Conservation (phyloP, 2,797 vertebrate species). For the Microhierax caerulescens region DNA sequence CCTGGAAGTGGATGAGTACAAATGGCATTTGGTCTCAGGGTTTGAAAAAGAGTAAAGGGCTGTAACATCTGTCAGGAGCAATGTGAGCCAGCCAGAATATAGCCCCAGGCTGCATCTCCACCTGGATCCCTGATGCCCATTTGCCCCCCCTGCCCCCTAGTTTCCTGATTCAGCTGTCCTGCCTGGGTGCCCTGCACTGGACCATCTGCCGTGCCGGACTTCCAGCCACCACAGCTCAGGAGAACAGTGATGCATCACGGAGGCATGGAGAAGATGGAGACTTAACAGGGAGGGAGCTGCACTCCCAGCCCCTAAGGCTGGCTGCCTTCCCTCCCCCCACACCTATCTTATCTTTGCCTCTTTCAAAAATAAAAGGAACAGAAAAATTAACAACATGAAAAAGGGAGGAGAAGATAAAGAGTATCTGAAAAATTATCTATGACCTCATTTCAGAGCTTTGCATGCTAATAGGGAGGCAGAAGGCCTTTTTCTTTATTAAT, state of each 20-base stretch:
- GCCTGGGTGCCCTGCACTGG: rapidly evolving
- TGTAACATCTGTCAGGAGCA: not conserved
- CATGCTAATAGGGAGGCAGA: not conserved
- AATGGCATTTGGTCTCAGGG: not conserved
- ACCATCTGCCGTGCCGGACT: not conserved
- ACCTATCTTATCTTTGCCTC: slow-evolving; percentile 1
- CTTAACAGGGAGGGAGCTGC: not conserved
- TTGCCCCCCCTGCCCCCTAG: not conserved
- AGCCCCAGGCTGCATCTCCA: not conserved
- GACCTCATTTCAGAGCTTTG: slow-evolving; percentile 29
- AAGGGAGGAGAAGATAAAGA: slow-evolving; percentile 15
- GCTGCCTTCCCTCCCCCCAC: not conserved
- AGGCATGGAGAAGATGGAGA: not conserved
- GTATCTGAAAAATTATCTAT: slow-evolving; percentile 27
- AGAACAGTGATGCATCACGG: rapidly evolving
- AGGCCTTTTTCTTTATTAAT: not conserved
- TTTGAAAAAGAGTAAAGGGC: not conserved
- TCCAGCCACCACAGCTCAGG: not conserved
- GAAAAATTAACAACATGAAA: slow-evolving; percentile 18
- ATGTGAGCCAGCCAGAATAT: not conserved
- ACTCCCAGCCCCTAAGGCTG: not conserved
- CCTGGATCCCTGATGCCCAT: not conserved
- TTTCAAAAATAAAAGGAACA: not conserved
- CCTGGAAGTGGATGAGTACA: not conserved
- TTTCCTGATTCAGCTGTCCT: not conserved